Evolutionary conservation across 1,140 invertebrate genomes (phyloP).

Genomic region (Zaprionus africanus): DNA sequence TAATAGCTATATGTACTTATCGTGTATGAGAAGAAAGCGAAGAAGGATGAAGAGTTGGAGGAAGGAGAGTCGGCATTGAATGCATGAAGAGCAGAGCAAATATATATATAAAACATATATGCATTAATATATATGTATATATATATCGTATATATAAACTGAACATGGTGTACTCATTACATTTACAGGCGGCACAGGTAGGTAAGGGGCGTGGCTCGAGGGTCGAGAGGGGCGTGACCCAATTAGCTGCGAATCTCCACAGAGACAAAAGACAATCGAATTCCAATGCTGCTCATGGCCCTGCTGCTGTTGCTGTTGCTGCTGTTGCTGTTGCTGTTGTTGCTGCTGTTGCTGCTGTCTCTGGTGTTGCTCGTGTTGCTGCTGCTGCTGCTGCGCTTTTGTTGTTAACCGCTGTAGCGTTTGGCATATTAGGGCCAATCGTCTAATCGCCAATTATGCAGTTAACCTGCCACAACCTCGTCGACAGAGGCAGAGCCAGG

Average conservation of each 20-base stretch:
- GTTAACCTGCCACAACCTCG: constrained; percentile 40
- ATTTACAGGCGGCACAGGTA: constrained; percentile 50
- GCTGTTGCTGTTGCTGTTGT: constrained; percentile 50
- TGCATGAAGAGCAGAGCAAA: constrained; percentile 59
- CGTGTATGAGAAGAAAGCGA: constrained; percentile 20
- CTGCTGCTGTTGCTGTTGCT: constrained; percentile 52
- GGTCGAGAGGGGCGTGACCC: constrained; percentile 56
- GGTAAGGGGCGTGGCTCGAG: constrained; percentile 29
- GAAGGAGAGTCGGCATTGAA: constrained; percentile 71
- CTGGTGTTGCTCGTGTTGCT: constrained; percentile 39
- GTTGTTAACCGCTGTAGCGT: constrained; percentile 64
- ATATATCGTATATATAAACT: constrained; percentile 57
- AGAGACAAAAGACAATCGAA: constrained; percentile 49
- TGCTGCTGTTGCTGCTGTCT: constrained; percentile 44
- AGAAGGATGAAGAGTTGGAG: constrained; percentile 37
- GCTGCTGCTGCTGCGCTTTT: constrained; percentile 54
- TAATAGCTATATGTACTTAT: constrained; percentile 76
- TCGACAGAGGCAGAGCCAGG: constrained; percentile 9
- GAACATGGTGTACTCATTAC: constrained; percentile 68
- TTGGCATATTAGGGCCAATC: constrained; percentile 79
- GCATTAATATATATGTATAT: constrained; percentile 70
- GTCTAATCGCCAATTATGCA: constrained; percentile 83
- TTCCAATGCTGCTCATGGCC: constrained; percentile 32
- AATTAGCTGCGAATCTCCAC: constrained; percentile 48
- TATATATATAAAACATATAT: constrained; percentile 65